phyloP scores from a whole-genome alignment of 2,113 vertebrate species.

The Gavialis gangeticus region DNA sequence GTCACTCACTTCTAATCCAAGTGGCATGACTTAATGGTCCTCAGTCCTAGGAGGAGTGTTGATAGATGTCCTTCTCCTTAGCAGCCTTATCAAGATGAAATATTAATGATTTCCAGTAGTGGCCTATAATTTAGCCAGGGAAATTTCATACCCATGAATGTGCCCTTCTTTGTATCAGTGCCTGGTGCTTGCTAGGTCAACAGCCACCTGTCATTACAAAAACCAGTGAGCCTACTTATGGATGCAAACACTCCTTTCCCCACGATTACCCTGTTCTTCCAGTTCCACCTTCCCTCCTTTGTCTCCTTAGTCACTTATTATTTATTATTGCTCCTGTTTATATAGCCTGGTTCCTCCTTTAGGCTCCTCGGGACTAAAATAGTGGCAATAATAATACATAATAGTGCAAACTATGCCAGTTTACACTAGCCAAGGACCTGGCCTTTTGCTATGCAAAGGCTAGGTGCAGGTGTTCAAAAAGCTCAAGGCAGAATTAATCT shows the following conservation, averaged over 20 bases:
- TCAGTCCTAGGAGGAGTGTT: not conserved
- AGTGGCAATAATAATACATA: not conserved
- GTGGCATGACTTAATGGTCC: not conserved
- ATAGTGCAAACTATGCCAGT: not conserved
- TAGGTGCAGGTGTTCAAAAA: too few relatives aligned
- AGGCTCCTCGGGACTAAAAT: not conserved
- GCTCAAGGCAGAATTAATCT: too few relatives aligned
- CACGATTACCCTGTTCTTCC: not conserved
- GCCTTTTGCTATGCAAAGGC: not conserved
- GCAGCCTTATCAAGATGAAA: accelerated
- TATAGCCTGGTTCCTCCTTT: not conserved
- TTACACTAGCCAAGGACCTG: not conserved
- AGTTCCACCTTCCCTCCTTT: not conserved
- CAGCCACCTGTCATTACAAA: not conserved
- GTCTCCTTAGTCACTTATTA: not conserved
- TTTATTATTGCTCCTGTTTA: not conserved
- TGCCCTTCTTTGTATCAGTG: not conserved
- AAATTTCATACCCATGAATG: not conserved
- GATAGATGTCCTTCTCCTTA: accelerated
- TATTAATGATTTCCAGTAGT: accelerated
- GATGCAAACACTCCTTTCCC: not conserved
- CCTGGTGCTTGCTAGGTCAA: not conserved
- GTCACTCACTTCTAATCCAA: not conserved
- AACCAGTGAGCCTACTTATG: not conserved
- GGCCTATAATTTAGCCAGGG: not conserved